Percentiles rank a stretch among this genome's conserved stretches.
Evolutionary conservation across 2,888 invertebrate species (phyloP).

Genomic region (Morpho helenor): DNA sequence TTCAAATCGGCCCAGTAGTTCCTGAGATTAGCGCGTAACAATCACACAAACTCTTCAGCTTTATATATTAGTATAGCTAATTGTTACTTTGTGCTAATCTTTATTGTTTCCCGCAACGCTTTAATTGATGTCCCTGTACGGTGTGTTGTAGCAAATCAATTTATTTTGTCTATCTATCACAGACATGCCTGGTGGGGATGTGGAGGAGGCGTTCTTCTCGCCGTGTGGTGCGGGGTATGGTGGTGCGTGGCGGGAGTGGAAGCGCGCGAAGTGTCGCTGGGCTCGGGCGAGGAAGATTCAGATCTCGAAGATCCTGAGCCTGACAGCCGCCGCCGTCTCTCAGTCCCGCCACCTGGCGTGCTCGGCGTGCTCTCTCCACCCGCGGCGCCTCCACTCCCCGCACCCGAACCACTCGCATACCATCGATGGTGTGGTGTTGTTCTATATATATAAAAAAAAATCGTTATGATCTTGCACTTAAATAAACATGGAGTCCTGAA

Average conservation of each 20-base stretch:
- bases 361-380: constrained; percentile 60
- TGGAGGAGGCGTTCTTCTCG: constrained; percentile 48
- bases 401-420: constrained; percentile 60
- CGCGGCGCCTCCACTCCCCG: constrained; percentile 41
- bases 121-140: background rate
- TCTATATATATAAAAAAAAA: constrained; percentile 33
- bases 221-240: constrained; percentile 41
- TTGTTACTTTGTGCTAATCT: no score
- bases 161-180: no score
- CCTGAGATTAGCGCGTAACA: no score
- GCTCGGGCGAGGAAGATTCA: constrained; percentile 79
- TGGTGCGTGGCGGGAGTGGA: constrained; percentile 75
- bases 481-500: no score
- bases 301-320: constrained; percentile 74
- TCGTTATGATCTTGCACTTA: constrained; percentile 4
- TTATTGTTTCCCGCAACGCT: background rate
- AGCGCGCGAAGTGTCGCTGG: constrained; percentile 79
- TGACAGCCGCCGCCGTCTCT: constrained; percentile 73
- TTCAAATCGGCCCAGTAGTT: no score
- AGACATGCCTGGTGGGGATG: constrained; percentile 32
- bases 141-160: background rate
- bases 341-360: constrained; percentile 68
- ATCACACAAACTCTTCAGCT: no score
- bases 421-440: constrained; percentile 65
- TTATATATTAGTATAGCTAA: no score